These are phyloP conservation scores for Elephantulus edwardii DNA, from an alignment of 2,113 vertebrate genomes.

Conservation along the genomic window DNA sequence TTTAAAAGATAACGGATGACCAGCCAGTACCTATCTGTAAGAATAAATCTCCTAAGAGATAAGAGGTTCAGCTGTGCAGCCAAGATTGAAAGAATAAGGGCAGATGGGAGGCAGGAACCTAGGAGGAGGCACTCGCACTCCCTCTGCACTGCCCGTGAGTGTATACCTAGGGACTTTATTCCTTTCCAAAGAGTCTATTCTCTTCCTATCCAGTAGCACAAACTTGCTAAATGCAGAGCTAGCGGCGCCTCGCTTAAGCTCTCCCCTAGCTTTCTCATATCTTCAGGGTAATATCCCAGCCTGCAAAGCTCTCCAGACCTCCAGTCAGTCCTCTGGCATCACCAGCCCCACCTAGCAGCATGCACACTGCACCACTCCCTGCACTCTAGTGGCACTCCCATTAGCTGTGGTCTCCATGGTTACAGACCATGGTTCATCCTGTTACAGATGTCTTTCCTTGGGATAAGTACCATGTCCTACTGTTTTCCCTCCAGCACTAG, in stretches of 20 bases:
- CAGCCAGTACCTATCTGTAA: not conserved
- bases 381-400: not conserved
- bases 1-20: not conserved
- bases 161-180: not conserved
- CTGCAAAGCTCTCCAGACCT: not conserved
- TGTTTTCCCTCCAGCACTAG: slow-evolving; percentile 33
- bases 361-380: not conserved
- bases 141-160: not conserved
- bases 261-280: not conserved
- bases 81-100: not conserved
- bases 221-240: not conserved
- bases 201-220: not conserved
- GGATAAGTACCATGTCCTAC: not conserved
- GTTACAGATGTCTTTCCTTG: not conserved
- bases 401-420: not conserved
- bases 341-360: not conserved
- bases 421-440: not conserved
- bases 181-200: not conserved
- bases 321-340: not conserved
- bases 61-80: not conserved
- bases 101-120: not conserved
- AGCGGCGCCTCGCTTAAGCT: not conserved
- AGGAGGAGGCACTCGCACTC: not conserved
- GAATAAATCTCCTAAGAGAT: not conserved
- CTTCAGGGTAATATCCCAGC: not conserved